Conservation (phyloP, 2,797 vertebrate genomes). For the Acanthopagrus latus region DNA sequence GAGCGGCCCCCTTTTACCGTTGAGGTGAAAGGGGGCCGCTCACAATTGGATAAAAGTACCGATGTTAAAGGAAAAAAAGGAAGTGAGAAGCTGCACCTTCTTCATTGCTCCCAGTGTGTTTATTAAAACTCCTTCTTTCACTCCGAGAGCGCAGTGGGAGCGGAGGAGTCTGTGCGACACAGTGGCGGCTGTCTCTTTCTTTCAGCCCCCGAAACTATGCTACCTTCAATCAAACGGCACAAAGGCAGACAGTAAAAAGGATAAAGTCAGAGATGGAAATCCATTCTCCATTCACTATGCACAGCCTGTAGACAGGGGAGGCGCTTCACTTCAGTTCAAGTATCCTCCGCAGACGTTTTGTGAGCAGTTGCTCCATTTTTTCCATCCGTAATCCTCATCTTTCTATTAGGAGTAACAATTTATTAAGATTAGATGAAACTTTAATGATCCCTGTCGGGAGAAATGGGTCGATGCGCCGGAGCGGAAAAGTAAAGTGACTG, state of each 20-base stretch:
- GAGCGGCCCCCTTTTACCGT: slow-evolving; percentile 16
- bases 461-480: slow-evolving; percentile 69
- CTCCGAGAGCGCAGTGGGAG: slow-evolving; percentile 44
- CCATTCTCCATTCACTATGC: slow-evolving; percentile 64
- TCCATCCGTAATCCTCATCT: slow-evolving; percentile 64
- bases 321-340: slow-evolving; percentile 70
- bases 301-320: slow-evolving; percentile 63
- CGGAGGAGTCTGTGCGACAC: slow-evolving; percentile 47
- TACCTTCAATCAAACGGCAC: slow-evolving; percentile 76
- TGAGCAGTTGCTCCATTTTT: slow-evolving; percentile 69
- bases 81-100: slow-evolving; percentile 16
- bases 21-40: slow-evolving; percentile 8
- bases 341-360: slow-evolving; percentile 62
- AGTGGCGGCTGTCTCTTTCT: slow-evolving; percentile 61
- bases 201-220: slow-evolving; percentile 65
- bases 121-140: slow-evolving; percentile 71
- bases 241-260: slow-evolving; percentile 74
- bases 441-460: slow-evolving; percentile 72
- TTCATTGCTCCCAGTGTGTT: slow-evolving; percentile 64
- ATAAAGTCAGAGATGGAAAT: slow-evolving; percentile 75
- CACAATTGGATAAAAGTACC: slow-evolving; percentile 53
- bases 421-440: slow-evolving; percentile 78
- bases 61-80: slow-evolving; percentile 30
- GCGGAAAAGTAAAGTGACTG: slow-evolving; percentile 39
- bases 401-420: slow-evolving; percentile 75